phyloP scores from a whole-genome alignment of 1,140 invertebrate species.

The Drosophila sucinea region DNA sequence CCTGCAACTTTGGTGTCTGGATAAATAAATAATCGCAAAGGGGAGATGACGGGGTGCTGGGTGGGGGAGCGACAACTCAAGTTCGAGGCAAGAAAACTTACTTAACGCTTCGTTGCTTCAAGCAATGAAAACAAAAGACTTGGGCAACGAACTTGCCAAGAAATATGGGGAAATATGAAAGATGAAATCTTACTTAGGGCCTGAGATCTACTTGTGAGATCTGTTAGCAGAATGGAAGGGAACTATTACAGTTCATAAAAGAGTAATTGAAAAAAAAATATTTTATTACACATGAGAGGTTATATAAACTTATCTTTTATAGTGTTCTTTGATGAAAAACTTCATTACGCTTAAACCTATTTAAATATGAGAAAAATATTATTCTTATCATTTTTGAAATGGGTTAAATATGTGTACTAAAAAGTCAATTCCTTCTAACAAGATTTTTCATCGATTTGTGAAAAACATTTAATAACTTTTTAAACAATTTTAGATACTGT shows the following conservation, averaged over 20 bases:
- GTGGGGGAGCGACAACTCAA: constrained; percentile 22
- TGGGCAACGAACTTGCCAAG: constrained; percentile 64
- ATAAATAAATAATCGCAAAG: constrained; percentile 70
- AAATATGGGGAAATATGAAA: constrained; percentile 13
- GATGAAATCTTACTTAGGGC: background rate
- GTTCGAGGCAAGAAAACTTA: constrained; percentile 49
- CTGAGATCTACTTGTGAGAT: background rate
- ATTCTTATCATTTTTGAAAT: too few species aligned
- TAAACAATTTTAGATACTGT: too few species aligned
- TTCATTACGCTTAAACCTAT: too few species aligned
- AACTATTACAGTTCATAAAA: background rate
- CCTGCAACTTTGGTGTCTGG: constrained; percentile 61
- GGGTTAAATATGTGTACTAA: too few species aligned
- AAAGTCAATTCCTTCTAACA: too few species aligned
- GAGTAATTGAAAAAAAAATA: background rate
- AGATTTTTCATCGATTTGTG: too few species aligned
- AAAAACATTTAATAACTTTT: too few species aligned
- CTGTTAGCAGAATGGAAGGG: background rate
- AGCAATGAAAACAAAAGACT: constrained; percentile 63
- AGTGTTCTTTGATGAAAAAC: too few species aligned
- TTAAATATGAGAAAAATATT: too few species aligned
- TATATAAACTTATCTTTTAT: too few species aligned
- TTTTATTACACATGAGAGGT: background rate
- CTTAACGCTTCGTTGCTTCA: constrained; percentile 52
- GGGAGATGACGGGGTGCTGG: background rate